Evolutionary conservation across 1,140 invertebrate species (phyloP).

Genomic region (Drosophila nasuta): DNA sequence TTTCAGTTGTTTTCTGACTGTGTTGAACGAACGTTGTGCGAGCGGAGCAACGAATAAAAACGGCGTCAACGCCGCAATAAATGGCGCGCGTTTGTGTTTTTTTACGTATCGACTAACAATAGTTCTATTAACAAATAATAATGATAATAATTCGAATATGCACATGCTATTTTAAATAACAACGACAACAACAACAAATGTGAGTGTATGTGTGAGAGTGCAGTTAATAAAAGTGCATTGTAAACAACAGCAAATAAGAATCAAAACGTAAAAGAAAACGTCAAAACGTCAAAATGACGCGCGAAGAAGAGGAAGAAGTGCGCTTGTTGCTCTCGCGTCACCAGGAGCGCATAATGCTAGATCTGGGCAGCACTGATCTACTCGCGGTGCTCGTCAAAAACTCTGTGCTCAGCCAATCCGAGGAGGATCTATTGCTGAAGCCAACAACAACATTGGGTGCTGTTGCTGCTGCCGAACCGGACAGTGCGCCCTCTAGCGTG

Average conservation of each 20-base stretch:
- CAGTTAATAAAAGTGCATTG: constrained; percentile 45
- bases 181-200: constrained; percentile 29
- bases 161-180: constrained; percentile 11
- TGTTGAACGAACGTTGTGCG: constrained; percentile 44
- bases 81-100: constrained; percentile 65
- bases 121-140: constrained; percentile 32
- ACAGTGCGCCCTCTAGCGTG: constrained; percentile 69
- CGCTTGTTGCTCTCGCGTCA: constrained; percentile 78
- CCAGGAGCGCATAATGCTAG: constrained; percentile 80
- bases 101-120: constrained; percentile 46
- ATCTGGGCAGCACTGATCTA: constrained; percentile 78
- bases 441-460: constrained; percentile 13
- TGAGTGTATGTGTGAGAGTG: constrained; percentile 29
- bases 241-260: constrained; percentile 40
- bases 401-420: constrained; percentile 76
- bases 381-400: constrained; percentile 82
- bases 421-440: constrained; percentile 79
- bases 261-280: constrained; percentile 36
- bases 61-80: constrained; percentile 43
- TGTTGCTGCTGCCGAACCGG: constrained; percentile 47
- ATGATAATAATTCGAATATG: constrained; percentile 33
- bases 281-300: constrained; percentile 67
- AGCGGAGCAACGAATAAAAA: constrained; percentile 31
- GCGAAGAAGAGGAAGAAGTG: constrained; percentile 84
- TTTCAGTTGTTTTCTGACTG: constrained; percentile 53